phyloP scores from a whole-genome alignment of 1,140 invertebrate genomes.

The Diabrotica undecimpunctata region DNA sequence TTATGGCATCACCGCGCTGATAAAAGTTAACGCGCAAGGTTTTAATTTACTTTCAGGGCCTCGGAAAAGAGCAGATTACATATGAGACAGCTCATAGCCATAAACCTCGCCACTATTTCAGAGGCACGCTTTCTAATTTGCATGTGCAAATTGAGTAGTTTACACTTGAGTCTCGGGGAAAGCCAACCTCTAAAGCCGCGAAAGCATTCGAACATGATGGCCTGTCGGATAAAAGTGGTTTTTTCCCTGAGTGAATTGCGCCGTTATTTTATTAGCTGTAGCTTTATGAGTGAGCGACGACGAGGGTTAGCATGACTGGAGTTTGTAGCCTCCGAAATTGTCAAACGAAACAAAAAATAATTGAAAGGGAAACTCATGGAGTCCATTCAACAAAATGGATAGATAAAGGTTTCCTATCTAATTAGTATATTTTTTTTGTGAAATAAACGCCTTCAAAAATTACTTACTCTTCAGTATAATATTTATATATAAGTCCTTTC shows the following conservation, averaged over 20 bases:
- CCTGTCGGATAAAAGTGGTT: constrained; percentile 1
- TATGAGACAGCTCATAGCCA: background rate
- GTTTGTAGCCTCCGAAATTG: too few species aligned
- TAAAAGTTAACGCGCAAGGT: constrained; percentile 1
- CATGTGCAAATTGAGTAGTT: constrained; percentile 12
- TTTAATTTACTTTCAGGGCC: constrained; percentile 4
- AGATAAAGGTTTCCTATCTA: too few species aligned
- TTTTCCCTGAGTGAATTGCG: background rate
- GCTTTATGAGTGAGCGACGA: background rate
- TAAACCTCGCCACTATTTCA: constrained; percentile 7
- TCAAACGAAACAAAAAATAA: too few species aligned
- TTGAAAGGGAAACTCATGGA: too few species aligned
- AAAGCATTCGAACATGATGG: constrained; percentile 2
- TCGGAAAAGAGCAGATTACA: constrained; percentile 7
- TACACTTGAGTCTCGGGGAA: background rate
- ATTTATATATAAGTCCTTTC: too few species aligned
- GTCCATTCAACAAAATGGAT: too few species aligned
- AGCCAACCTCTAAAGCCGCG: too few species aligned
- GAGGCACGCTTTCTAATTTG: constrained; percentile 8
- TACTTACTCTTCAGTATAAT: too few species aligned
- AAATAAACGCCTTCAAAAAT: too few species aligned
- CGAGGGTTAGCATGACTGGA: background rate
- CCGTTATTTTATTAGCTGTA: background rate
- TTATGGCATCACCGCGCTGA: background rate
- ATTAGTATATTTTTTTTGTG: too few species aligned